Evolutionary conservation across 2,888 invertebrate species (phyloP), one percentile per base, ranked within the genome.

Genomic region (Rhamphomyia laevipes): DNA sequence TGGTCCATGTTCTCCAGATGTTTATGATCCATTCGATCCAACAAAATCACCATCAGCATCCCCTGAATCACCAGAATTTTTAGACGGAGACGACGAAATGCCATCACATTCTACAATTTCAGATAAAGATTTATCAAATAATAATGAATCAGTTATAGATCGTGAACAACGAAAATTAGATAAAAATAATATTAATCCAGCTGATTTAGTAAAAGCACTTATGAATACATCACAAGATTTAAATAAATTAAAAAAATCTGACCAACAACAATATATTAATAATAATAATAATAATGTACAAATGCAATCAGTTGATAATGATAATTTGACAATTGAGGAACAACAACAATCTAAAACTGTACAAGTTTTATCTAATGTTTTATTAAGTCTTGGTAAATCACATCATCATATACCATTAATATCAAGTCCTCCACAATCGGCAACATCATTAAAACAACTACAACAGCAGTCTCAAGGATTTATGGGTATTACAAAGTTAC

Each of bases 11-110:
- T 81, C 86, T 13, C 86, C 86, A 1, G 87, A 88, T 67, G 88
- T 82, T 4, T 91, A 91, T 68, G 90, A 91, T 78, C 91, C 91
- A 2, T 91, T 89, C 68, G 90, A 91, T 69, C 91, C 91, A 1
- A 90, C 91, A 10, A 86, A 87, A 66, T 88, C 89, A 1, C 69
- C 70, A 3, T 71, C 70, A 2, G 54, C 65, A 16, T 68, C 69
- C 4, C 67, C 70, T 2, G 62, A 67, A 2, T 68, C 71, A 3
- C 68, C 67, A 40, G 64, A 66, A 27, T 65, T 63, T 11, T 55
- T 61, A 3, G 54, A 53, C n/a, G n/a, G n/a, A 2, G 49, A 45
- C 10, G 51, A 51, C 46, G 52, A 51, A 11, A 46, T 50, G n/a
- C 51, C 53, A 1, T 51, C 55, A 16, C 54, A 54, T 46, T 49